Evolutionary conservation across 2,113 vertebrate genomes (phyloP).

Genomic region (Phocoena phocoena): DNA sequence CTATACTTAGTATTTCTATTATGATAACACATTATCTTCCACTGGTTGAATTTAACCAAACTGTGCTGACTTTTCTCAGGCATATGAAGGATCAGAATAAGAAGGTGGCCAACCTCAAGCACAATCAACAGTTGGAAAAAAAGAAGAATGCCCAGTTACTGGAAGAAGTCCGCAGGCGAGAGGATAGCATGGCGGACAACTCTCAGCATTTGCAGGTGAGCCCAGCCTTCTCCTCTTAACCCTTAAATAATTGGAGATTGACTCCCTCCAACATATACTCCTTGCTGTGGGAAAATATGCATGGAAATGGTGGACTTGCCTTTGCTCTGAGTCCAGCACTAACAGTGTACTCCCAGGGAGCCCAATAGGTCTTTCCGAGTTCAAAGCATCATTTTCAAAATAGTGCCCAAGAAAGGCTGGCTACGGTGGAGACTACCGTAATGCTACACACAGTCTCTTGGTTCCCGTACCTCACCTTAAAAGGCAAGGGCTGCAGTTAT

Average conservation of each 20-base stretch:
- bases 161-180: slow-evolving; percentile 89
- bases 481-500: slow-evolving; percentile 40
- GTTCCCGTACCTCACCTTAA: not conserved
- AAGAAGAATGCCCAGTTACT: slow-evolving; percentile 90
- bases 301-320: not conserved
- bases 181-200: slow-evolving; percentile 89
- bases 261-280: not conserved
- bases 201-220: slow-evolving; percentile 92
- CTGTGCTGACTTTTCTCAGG: slow-evolving; percentile 83
- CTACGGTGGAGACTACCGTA: not conserved
- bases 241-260: not conserved
- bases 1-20: not conserved
- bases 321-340: not conserved
- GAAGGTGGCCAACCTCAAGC: slow-evolving; percentile 94
- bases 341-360: not conserved
- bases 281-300: not conserved
- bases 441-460: not conserved
- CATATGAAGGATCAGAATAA: slow-evolving; percentile 95
- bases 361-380: not conserved
- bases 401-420: not conserved
- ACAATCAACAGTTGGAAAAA: slow-evolving; percentile 91
- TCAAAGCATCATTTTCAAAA: not conserved
- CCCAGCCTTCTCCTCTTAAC: not conserved
- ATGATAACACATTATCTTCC: not conserved
- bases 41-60: slow-evolving; percentile 11